phyloP scores from a whole-genome alignment of 2,113 vertebrate species.

The Syrmaticus mikado region DNA sequence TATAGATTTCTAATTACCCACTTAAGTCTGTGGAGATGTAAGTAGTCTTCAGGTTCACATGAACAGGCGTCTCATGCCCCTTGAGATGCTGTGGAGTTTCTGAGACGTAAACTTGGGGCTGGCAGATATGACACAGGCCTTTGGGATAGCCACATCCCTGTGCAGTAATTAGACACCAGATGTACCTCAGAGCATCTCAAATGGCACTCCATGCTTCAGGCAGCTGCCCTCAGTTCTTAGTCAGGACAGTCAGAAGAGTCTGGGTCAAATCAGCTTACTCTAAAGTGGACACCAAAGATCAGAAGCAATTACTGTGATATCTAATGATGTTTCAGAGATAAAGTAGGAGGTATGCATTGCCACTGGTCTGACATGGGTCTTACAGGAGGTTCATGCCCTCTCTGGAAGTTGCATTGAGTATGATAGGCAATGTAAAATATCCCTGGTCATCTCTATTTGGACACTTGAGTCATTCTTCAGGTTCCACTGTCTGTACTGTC shows the following conservation, averaged over 20 bases:
- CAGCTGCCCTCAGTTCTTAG: background rate
- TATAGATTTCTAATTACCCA: background rate
- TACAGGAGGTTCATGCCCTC: accelerated
- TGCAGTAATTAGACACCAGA: background rate
- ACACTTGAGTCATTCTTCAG: background rate
- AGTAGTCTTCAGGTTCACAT: background rate
- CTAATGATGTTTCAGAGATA: background rate
- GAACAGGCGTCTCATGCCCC: background rate
- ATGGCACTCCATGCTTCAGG: background rate
- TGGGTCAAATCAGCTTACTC: background rate
- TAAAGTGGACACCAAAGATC: background rate
- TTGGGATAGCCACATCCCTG: background rate
- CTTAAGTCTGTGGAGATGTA: background rate
- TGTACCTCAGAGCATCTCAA: accelerated
- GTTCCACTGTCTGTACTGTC: background rate
- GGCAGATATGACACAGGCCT: background rate
- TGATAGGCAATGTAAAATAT: background rate
- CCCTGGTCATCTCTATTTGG: background rate
- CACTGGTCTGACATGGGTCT: background rate
- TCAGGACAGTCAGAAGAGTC: background rate
- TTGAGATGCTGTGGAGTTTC: background rate
- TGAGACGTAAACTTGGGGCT: background rate
- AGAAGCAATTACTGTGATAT: background rate
- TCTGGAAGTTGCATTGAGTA: background rate
- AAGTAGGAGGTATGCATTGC: background rate